Evolutionary conservation across 2,888 invertebrate genomes (phyloP).

Genomic region (Schizaphis graminum): DNA sequence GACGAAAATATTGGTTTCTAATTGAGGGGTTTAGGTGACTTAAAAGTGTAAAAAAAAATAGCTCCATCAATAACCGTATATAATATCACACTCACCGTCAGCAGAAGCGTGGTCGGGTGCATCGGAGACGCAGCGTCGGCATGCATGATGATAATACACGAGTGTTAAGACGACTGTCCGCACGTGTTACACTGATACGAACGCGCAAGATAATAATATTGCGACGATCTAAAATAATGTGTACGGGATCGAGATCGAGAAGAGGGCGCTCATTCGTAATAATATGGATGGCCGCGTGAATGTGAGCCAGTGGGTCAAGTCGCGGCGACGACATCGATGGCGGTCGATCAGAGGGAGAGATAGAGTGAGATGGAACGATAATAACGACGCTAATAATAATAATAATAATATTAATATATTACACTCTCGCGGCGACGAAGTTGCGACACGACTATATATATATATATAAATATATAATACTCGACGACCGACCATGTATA

Average conservation of each 20-base stretch:
- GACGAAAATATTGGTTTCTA: neutral
- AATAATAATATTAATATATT: neutral
- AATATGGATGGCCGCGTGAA: neutral
- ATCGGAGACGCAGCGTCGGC: neutral
- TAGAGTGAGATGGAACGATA: neutral
- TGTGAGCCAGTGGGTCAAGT: conserved; percentile 21
- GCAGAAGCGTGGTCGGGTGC: neutral
- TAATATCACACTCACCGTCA: neutral
- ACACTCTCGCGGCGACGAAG: neutral
- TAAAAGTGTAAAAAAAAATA: neutral
- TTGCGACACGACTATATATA: neutral
- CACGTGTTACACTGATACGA: neutral
- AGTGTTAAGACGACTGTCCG: neutral
- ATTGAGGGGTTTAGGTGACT: neutral
- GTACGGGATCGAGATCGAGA: neutral
- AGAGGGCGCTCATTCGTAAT: conserved; percentile 16
- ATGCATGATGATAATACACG: neutral
- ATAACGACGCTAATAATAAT: neutral
- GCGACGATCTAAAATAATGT: neutral
- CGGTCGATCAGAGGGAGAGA: neutral
- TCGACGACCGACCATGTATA: neutral
- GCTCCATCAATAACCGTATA: neutral
- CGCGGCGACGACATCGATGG: neutral
- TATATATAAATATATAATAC: neutral
- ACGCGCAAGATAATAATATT: neutral